These are phyloP conservation scores for Drosophila nr. perissopoda DNA, from an alignment of 2,888 invertebrate genomes.

Conservation along the genomic window DNA sequence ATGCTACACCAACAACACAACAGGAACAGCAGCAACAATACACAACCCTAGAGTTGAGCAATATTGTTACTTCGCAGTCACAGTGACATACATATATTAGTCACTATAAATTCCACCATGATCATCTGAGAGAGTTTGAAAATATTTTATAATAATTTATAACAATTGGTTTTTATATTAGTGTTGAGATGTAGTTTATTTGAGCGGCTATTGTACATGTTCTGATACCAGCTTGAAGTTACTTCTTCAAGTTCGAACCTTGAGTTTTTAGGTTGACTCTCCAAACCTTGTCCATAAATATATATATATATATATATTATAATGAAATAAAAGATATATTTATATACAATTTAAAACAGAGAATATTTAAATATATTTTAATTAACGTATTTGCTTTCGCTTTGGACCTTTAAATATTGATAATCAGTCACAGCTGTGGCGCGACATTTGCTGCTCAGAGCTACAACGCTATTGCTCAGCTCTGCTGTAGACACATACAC, in stretches of 20 bases:
- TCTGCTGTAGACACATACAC: neutral
- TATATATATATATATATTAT: too few relatives aligned
- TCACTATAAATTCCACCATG: neutral
- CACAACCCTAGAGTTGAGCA: neutral
- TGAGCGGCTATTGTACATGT: too few relatives aligned
- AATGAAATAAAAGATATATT: too few relatives aligned
- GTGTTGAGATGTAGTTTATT: too few relatives aligned
- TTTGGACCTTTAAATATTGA: neutral
- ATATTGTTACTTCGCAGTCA: neutral
- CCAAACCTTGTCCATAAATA: too few relatives aligned
- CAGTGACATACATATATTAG: conserved; percentile 3
- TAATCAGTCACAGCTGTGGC: neutral
- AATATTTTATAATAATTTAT: too few relatives aligned
- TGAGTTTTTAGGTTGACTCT: too few relatives aligned
- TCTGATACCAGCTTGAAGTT: too few relatives aligned
- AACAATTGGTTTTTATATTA: too few relatives aligned
- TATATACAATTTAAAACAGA: neutral
- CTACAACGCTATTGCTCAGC: neutral
- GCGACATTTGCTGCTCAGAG: neutral
- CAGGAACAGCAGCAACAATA: conserved; percentile 24
- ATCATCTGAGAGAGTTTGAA: too few relatives aligned
- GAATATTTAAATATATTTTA: neutral
- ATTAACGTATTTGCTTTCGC: neutral
- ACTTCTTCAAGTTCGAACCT: too few relatives aligned
- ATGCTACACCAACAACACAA: conserved; percentile 32